phyloP scores from a whole-genome alignment of 2,113 vertebrate species.

The Irena cyanogastra region DNA sequence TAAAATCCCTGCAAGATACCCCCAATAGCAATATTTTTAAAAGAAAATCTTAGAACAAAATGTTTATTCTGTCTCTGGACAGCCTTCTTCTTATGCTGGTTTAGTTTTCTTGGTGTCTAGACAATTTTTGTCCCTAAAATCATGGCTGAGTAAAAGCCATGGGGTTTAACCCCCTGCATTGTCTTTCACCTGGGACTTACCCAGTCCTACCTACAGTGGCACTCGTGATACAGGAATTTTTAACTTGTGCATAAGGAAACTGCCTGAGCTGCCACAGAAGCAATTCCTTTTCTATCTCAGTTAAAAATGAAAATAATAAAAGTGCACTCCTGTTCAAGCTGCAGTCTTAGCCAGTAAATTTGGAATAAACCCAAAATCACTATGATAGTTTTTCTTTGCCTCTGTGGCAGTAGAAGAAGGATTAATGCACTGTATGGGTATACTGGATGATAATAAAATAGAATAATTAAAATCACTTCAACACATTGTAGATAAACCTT shows the following conservation, averaged over 20 bases:
- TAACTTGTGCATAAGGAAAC: neutral
- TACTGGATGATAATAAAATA: constrained; percentile 58
- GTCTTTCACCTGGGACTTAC: neutral
- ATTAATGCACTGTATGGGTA: constrained; percentile 60
- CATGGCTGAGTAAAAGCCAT: neutral
- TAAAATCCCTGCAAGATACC: neutral
- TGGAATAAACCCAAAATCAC: constrained; percentile 61
- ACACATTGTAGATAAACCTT: constrained; percentile 61
- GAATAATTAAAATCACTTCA: constrained; percentile 67
- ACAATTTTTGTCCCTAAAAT: neutral
- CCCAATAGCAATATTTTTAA: neutral
- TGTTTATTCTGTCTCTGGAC: neutral
- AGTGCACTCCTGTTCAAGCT: constrained; percentile 43
- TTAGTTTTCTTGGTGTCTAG: neutral
- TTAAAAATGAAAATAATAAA: constrained; percentile 39
- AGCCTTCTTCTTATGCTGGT: neutral
- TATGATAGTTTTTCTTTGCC: constrained; percentile 58
- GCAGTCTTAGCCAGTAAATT: constrained; percentile 33
- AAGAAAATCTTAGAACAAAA: neutral
- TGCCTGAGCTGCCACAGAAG: constrained; percentile 22
- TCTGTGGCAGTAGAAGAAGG: constrained; percentile 64
- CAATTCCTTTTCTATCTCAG: constrained; percentile 48
- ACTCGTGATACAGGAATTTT: neutral
- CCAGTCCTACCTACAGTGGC: accelerated
- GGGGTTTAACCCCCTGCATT: neutral